Percentiles rank a stretch among this genome's conserved stretches.
Evolutionary conservation across 2,888 invertebrate genomes (phyloP).

Genomic region (Oxyteleia sp.): DNA sequence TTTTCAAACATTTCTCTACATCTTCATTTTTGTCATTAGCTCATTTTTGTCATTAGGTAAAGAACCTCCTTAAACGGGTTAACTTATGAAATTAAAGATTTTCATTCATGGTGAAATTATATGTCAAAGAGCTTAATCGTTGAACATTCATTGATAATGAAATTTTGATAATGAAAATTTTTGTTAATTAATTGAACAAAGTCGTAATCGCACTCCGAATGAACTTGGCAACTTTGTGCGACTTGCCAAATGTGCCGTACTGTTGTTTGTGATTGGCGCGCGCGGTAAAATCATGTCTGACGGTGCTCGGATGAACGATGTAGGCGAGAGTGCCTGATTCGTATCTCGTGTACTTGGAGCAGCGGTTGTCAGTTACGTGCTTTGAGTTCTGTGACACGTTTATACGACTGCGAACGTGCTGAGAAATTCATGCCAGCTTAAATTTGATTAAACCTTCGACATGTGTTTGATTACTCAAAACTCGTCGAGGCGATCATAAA

Average conservation of each 20-base stretch:
- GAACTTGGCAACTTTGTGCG: conserved; percentile 37
- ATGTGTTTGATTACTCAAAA: conserved; percentile 64
- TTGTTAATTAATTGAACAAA: conserved; percentile 30
- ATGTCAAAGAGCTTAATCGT: no score
- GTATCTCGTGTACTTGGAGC: conserved; percentile 65
- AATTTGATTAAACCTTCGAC: conserved; percentile 69
- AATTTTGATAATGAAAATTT: no score
- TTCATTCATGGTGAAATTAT: no score
- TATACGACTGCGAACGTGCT: conserved; percentile 63
- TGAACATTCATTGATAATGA: no score
- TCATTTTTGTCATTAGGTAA: no score
- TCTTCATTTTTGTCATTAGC: no score
- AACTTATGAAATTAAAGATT: no score
- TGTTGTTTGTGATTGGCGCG: conserved; percentile 72
- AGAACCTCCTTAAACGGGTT: no score
- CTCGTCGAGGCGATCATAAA: conserved; percentile 24
- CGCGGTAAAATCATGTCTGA: conserved; percentile 71
- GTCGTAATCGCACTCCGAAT: conserved; percentile 33
- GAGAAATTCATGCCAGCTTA: conserved; percentile 67
- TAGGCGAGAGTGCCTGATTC: conserved; percentile 71
- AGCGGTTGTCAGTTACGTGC: conserved; percentile 75
- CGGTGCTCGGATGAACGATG: conserved; percentile 72
- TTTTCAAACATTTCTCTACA: no score
- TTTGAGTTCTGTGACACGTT: conserved; percentile 70
- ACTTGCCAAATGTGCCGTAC: conserved; percentile 61